Percentiles rank a stretch among this genome's conserved stretches.
These are phyloP conservation scores for Sardina pilchardus DNA, from an alignment of 2,113 vertebrate genomes.

Conservation along the genomic window DNA sequence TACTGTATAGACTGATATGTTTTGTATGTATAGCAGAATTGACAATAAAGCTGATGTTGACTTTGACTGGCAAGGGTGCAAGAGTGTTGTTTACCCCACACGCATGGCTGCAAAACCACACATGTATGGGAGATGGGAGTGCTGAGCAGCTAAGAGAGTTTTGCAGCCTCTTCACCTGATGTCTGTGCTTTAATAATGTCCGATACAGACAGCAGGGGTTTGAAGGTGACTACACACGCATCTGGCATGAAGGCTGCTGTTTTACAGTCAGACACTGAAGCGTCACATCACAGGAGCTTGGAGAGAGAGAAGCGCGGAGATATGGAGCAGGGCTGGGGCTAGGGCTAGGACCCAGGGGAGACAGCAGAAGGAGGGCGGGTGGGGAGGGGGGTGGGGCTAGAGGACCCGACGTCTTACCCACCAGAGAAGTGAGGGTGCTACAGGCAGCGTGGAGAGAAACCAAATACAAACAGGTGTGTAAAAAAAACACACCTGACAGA, in stretches of 20 bases:
- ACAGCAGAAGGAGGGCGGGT: constrained; percentile 17
- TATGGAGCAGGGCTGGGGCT: constrained; percentile 41
- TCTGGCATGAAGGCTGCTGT: constrained; percentile 40
- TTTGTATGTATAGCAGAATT: no score
- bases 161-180: no score
- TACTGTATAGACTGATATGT: no score
- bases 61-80: no score
- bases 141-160: no score
- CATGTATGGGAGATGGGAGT: no score
- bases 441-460: constrained; percentile 53
- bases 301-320: constrained; percentile 43
- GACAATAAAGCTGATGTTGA: no score
- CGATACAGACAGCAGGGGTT: neutral
- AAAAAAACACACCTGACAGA: constrained; percentile 21
- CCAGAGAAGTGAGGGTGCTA: constrained; percentile 45
- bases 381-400: neutral
- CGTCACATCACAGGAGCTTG: constrained; percentile 42
- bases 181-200: no score
- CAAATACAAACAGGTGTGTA: constrained; percentile 50
- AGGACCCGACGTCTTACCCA: constrained; percentile 52
- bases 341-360: constrained; percentile 47
- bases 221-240: constrained; percentile 45
- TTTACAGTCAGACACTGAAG: constrained; percentile 35
- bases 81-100: no score
- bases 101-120: no score